Percentiles rank a stretch among this genome's conserved stretches.
These are phyloP conservation scores for Pao palembangensis DNA, from an alignment of 2,113 vertebrate genomes.

Conservation along the genomic window DNA sequence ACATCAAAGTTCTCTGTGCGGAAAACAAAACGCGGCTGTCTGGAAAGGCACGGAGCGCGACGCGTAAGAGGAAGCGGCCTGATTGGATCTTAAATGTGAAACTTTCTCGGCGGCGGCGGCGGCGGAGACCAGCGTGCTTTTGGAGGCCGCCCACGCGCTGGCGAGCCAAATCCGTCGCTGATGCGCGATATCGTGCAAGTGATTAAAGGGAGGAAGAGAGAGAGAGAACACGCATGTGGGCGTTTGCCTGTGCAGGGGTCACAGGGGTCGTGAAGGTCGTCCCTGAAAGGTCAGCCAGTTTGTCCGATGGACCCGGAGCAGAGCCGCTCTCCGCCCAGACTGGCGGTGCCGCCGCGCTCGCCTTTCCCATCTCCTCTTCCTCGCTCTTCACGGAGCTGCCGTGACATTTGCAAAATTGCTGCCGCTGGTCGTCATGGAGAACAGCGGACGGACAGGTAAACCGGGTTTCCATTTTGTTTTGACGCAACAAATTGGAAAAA, in stretches of 20 bases:
- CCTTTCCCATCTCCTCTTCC: too few relatives aligned
- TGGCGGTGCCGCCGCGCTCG: too few relatives aligned
- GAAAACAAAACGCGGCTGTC: not conserved
- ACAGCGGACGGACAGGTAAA: too few relatives aligned
- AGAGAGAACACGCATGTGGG: not conserved
- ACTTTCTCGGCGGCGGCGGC: slow-evolving; percentile 15
- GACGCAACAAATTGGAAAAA: too few relatives aligned
- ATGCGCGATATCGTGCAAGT: too few relatives aligned
- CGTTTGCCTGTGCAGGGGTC: slow-evolving; percentile 8
- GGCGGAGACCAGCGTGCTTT: not conserved
- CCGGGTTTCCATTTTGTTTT: too few relatives aligned
- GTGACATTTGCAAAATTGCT: too few relatives aligned
- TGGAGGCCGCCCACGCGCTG: slow-evolving; percentile 45
- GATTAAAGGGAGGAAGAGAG: slow-evolving; percentile 14
- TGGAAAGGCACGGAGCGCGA: not conserved
- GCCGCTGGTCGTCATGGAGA: too few relatives aligned
- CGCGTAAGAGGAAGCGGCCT: too few relatives aligned
- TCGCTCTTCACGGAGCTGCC: too few relatives aligned
- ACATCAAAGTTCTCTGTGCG: slow-evolving; percentile 18
- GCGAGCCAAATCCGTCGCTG: slow-evolving; percentile 39
- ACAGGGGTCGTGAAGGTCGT: not conserved
- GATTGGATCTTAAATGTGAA: slow-evolving; percentile 6
- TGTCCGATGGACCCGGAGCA: not conserved
- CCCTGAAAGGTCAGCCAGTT: not conserved
- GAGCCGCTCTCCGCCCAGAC: not conserved